Evolutionary conservation across 2,888 invertebrate species (phyloP).

Genomic region (Hirtodrosophila alboralis): DNA sequence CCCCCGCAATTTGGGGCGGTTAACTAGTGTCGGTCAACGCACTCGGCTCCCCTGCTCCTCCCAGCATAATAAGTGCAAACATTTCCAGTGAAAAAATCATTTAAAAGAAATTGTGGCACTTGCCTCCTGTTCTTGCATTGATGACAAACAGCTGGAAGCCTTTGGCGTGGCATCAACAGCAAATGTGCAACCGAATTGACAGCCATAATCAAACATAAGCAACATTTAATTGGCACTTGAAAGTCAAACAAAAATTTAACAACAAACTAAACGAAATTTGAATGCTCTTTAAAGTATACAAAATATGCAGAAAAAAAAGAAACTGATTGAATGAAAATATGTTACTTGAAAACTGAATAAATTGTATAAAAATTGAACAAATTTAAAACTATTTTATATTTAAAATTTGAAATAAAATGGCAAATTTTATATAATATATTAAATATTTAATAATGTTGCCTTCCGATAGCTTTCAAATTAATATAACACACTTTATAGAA

Average conservation of each 20-base stretch:
- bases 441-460: no score
- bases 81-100: slow-evolving; percentile 46
- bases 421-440: no score
- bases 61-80: neutral
- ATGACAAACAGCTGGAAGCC: slow-evolving; percentile 62
- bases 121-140: slow-evolving; percentile 33
- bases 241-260: slow-evolving; percentile 4
- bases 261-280: neutral
- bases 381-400: no score
- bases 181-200: slow-evolving; percentile 65
- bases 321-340: no score
- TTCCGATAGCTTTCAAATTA: no score
- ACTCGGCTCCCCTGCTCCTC: slow-evolving; percentile 14
- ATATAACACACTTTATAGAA: no score
- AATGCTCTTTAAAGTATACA: slow-evolving; percentile 37
- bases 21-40: slow-evolving; percentile 49
- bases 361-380: no score
- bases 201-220: slow-evolving; percentile 68
- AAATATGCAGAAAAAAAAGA: no score
- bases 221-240: slow-evolving; percentile 69
- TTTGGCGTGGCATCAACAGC: slow-evolving; percentile 40
- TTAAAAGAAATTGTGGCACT: slow-evolving; percentile 43
- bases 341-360: no score
- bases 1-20: slow-evolving; percentile 62
- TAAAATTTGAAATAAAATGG: no score